Evolutionary conservation across 2,113 vertebrate genomes (phyloP), one percentile per base, ranked within the genome.

Genomic region (Oryctolagus cuniculus): DNA sequence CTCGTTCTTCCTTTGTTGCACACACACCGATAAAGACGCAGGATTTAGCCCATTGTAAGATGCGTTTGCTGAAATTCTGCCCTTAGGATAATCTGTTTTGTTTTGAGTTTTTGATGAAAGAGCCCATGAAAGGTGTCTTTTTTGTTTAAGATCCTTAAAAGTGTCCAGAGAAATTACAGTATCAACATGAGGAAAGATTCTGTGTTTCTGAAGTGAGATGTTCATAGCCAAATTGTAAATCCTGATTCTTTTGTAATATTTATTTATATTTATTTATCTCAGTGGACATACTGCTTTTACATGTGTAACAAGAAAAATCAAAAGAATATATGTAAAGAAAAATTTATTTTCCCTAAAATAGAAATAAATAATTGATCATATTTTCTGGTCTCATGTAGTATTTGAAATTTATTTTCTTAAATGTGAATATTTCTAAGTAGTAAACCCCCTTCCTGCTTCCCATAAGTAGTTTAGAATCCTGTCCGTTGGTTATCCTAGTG

Each of bases 261-360:
- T 97, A 96, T 95, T 95, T 97, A 58, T 97, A 86, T 93, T 96
- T 96, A 96, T 96, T 97, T 95, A 93, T 82, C 17, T 58, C 53
- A 91, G 16, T 84, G 64, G 90, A 77, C 29, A 67, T 69, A 81
- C 61, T 96, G 38, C 5, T 96, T 94, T 93, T 92, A 93, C 74
- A 90, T 97, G 64, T 88, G 31, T 82, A 88, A 29, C 3, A 77
- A 91, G 77, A 87, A 89, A 94, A 66, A 17, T 75, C 96, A 24
- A 94, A 44, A 87, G 86, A 83, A 91, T 21, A 63, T 90, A 66
- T 90, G 64, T 94, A 88, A 96, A 95, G 88, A 93, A 94, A 90
- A 81, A 72, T 66, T 58, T 73, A 91, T 97, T 97, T 96, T 92
- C 70, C 66, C 53, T 77, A 94, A 91, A 58, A 70, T 90, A 94